Base-by-base conservation (phyloP, 2,113 vertebrate genomes). In the Vicugna pacos region DNA sequence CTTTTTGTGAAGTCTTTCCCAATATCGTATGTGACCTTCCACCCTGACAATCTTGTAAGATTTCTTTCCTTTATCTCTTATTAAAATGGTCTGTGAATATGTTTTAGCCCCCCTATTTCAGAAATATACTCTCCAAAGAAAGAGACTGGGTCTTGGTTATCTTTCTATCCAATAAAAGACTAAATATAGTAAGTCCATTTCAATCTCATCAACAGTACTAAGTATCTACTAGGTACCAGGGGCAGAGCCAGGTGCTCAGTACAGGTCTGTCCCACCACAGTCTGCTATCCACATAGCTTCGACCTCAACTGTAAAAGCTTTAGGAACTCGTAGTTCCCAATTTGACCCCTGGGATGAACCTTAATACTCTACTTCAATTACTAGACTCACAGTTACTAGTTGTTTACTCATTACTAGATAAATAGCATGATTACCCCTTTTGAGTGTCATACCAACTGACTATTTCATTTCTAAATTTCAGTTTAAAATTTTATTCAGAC, bases 401-500 rank as follows among this genome's bases (percentile, higher is more conserved):
- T 46, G 26, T 58, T 35, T 89, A 62, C 13, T 48, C 70, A 30
- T 76, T 79, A 86, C 62, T 73, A 93, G 20, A 69, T 19, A 86
- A 83, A 81, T 15, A 89, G 20, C 4, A 76, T 52, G 15, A 76
- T 22, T 84, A 81, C 73, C 17, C 19, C 50, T 85, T 92, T 81
- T 67, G 8, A 75, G 32, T 60, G 38, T 92, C 62, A 24, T 50
- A 92, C 20, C 8, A 76, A 84, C 7, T 24, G 58, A 91, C 11
- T 72, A 93, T 75, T 65, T 77, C 20, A 80, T 50, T 89, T 89
- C 13, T 84, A 81, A 85, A 93, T 72, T 75, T 86, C 19, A 42
- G 30, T 62, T 85, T 79, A 83, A 86, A 90, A 58, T 69, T 90
- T 80, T 75, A 92, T 77, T 90, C 76, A 95, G 69, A 92, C 17